Evolutionary conservation across 2,888 invertebrate species (phyloP), one percentile per base, ranked within the genome.

Genomic region (Thereva unica): DNA sequence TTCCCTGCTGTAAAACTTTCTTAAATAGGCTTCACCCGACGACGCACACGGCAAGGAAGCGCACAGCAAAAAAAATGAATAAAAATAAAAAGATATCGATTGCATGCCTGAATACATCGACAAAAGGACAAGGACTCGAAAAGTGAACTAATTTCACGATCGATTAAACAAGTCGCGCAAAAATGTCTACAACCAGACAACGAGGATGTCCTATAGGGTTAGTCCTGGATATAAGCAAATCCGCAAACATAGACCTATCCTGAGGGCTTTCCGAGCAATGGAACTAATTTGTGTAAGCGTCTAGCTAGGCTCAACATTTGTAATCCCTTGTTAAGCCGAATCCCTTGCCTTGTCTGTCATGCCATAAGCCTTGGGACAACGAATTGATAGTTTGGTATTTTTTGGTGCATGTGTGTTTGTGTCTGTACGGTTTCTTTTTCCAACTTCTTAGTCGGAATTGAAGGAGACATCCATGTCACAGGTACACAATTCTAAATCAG

Each of bases 91-190:
- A 23, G 23, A 23, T 23, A 23, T 23, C 23, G 23, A 23, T 23
- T 23, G 23, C 23, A 23, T 23, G 23, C 23, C 23, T 23, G 23
- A 23, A 42, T 34, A 59, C 57, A 47, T 49, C 41, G 50, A 61
- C 61, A 61, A 61, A 41, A n/a, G 23, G 23, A 23, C 23, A 23
- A 23, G 23, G 23, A 23, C 23, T 23, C 23, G 9, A 40, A 50
- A 40, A 40, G 50, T 50, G 41, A 49, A 50, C 50, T 50, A 61
- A 61, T 61, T 61, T 61, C 41, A 61, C 61, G 61, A 61, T 61
- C 61, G 61, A 61, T 61, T 61, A 61, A 61, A 61, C 61, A 61
- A 61, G 61, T 61, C 61, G 61, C 61, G 61, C 50, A 61, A 61
- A 61, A 61, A 61, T 61, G 35, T 50, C 49, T 50, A 45, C n/a